phyloP scores from a whole-genome alignment of 2,113 vertebrate genomes.

The Charina bottae region DNA sequence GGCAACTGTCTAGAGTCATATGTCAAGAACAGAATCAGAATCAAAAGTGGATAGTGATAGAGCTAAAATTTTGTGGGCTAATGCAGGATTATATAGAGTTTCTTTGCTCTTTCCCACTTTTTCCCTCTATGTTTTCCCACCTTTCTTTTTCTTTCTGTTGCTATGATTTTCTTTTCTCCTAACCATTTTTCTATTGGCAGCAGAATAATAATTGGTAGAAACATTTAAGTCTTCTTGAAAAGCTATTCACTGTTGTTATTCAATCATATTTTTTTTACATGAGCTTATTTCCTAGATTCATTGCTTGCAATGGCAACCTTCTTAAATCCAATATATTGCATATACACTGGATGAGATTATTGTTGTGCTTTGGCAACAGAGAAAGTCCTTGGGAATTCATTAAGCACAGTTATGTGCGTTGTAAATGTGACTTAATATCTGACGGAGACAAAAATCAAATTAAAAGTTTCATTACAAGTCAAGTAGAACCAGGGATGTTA shows the following conservation, averaged over 20 bases:
- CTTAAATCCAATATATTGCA: not conserved
- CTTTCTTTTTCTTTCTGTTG: not conserved
- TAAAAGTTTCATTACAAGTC: slow-evolving; percentile 12
- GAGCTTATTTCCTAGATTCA: not conserved
- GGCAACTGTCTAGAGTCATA: not conserved
- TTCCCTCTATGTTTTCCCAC: not conserved
- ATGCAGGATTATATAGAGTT: not conserved
- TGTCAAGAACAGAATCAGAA: not conserved
- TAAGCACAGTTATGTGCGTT: not conserved
- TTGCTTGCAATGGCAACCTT: not conserved
- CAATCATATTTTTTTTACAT: not conserved
- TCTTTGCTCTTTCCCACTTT: not conserved
- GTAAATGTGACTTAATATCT: not conserved
- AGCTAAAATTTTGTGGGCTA: not conserved
- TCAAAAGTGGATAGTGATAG: not conserved
- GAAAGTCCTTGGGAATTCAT: not conserved
- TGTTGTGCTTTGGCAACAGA: accelerated
- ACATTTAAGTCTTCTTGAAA: not conserved
- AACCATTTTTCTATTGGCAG: not conserved
- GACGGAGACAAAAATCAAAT: slow-evolving; percentile 16
- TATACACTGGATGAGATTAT: not conserved
- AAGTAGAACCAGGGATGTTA: not conserved
- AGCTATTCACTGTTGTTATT: not conserved
- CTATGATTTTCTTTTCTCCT: not conserved
- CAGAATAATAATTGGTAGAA: not conserved